Evolutionary conservation across 2,113 vertebrate genomes (phyloP).

Genomic region (Tamias sibiricus): DNA sequence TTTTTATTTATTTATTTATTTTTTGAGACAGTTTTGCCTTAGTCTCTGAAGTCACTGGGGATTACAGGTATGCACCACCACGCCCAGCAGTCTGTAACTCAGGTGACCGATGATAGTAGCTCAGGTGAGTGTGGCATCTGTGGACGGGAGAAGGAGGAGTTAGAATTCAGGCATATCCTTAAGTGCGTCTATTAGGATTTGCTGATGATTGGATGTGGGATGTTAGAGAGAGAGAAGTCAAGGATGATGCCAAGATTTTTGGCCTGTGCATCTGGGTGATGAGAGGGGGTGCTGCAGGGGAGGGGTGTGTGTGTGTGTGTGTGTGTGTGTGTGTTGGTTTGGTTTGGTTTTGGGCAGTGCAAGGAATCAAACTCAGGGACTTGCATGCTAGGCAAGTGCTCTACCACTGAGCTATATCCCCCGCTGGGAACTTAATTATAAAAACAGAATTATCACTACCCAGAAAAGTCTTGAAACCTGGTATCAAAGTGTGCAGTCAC

Average conservation of each 20-base stretch:
- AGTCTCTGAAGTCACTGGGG: no score
- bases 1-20: no score
- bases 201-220: background rate
- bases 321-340: no score
- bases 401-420: background rate
- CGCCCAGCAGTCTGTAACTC: background rate
- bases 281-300: background rate
- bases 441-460: background rate
- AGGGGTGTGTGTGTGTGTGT: background rate
- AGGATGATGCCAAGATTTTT: background rate
- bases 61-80: no score
- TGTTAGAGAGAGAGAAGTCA: background rate
- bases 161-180: background rate
- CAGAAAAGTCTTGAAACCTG: background rate
- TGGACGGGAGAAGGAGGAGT: background rate
- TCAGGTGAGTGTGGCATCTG: background rate
- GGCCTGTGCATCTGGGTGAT: background rate
- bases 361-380: background rate
- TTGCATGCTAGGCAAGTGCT: background rate
- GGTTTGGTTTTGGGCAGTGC: background rate
- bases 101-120: background rate
- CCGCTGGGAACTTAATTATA: background rate
- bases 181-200: background rate
- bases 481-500: background rate
- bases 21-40: no score